Conservation (phyloP, 2,113 vertebrate genomes). For the Pholis gunnellus region DNA sequence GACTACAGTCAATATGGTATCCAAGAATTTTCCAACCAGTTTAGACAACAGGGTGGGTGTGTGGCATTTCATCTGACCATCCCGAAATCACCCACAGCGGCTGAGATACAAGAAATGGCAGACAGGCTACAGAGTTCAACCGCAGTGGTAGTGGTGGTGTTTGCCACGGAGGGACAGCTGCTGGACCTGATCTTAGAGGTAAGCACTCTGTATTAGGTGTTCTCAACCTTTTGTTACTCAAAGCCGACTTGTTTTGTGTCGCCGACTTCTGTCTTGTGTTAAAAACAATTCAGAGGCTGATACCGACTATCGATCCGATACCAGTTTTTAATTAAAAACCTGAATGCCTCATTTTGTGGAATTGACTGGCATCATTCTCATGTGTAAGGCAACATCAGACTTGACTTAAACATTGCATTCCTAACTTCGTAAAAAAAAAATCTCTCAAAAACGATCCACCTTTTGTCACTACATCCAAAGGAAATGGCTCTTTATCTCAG, state of each 20-base stretch:
- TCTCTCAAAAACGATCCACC: not conserved
- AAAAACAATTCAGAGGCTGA: not conserved
- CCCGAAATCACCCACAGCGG: constrained; percentile 66
- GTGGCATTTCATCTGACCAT: constrained; percentile 76
- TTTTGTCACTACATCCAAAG: not conserved
- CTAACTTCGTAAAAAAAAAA: not conserved
- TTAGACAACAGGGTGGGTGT: constrained; percentile 75
- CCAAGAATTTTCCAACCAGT: constrained; percentile 79
- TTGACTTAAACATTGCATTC: not conserved
- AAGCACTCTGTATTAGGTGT: not conserved
- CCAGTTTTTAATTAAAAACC: no score
- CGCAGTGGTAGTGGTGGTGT: constrained; percentile 79
- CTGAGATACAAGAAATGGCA: constrained; percentile 67
- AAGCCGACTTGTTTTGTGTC: not conserved
- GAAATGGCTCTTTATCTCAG: not conserved
- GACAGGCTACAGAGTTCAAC: constrained; percentile 74
- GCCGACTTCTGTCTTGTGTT: not conserved
- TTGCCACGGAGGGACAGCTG: constrained; percentile 81
- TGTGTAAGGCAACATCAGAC: not conserved
- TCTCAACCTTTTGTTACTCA: not conserved
- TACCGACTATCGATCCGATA: not conserved
- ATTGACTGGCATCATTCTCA: not conserved
- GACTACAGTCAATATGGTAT: constrained; percentile 85
- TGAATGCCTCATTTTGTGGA: not conserved
- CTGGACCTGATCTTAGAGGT: constrained; percentile 76